A percentile compares a stretch with the other conserved stretches of the same genome.
Conservation (phyloP, 2,888 invertebrate genomes). For the Furcula furcula region DNA sequence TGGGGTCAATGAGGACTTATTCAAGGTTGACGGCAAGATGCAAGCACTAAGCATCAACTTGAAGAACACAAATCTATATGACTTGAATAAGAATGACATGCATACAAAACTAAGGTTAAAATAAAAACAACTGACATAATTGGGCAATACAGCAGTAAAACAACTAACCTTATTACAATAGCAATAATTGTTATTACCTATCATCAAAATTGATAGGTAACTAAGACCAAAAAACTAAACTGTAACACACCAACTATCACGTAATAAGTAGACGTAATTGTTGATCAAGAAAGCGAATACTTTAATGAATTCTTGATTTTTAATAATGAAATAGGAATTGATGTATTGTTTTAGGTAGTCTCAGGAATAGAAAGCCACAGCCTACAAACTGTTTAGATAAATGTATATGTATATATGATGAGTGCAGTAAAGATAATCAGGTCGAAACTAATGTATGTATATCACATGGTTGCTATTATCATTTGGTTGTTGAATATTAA, state of each 20-base stretch:
- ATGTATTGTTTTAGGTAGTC: not conserved
- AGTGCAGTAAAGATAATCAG: conserved; percentile 43
- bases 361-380: not conserved
- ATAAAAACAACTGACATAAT: not conserved
- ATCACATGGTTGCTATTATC: conserved; percentile 24
- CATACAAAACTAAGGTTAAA: conserved; percentile 7
- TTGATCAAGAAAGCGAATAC: conserved; percentile 40
- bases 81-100: conserved; percentile 20
- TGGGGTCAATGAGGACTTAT: no score
- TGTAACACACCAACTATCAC: conserved; percentile 13
- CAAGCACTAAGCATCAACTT: no score
- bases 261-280: conserved; percentile 30
- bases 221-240: conserved; percentile 5
- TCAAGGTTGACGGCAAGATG: no score
- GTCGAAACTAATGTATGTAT: conserved; percentile 38
- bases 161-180: not conserved
- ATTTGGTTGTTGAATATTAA: conserved; percentile 29
- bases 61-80: conserved; percentile 13
- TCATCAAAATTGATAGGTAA: not conserved
- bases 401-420: no score
- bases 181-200: no score
- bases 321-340: not conserved
- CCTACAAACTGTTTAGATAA: conserved; percentile 24
- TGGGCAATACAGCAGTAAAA: no score
- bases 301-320: conserved; percentile 23